Evolutionary conservation across 1,140 invertebrate species (phyloP), one percentile per base, ranked within the genome.

Genomic region (Capitella teleta): DNA sequence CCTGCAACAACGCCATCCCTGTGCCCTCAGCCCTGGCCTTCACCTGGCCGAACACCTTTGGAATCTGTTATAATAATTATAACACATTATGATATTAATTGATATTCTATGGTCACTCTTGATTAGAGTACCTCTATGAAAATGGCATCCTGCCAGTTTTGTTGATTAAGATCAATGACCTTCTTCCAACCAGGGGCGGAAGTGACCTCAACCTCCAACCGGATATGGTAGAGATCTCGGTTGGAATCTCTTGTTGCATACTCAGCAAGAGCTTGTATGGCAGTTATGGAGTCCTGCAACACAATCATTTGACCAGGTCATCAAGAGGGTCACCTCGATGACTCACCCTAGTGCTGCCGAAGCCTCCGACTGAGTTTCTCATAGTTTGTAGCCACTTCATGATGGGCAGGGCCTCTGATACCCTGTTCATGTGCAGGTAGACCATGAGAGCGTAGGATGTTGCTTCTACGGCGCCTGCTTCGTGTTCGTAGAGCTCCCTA

Each of bases 341-440:
- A 44, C 42, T 19, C 5, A 47, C 45, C 45, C 26, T 21, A 2
- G 45, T 47, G 18, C 26, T 32, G 19, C 19, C 18, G 32, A 47
- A 47, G 18, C 28, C 28, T 6, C 30, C 10, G 18, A 24, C 28
- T 14, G 18, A 30, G 28, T 32, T 32, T 10, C 45, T 28, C 30
- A 24, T 21, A 10, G 45, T 47, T n/a, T 47, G 45, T 18, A 47
- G 45, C 45, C 45, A 47, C 30, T 47, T 47, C 45, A 47, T 47
- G 12, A 47, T 47, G 10, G 45, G 45, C 16, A n/a, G 19, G 10
- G 45, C 18, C 3, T 32, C 45, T 16, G 10, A 5, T 3, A 47
- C 14, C 5, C 6, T 6, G 45, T 5, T 5, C 3, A 32, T 16
- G 10, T 16, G 19, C 5, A 47, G 45, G 26, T 32, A 47, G 18